Evolutionary conservation across 2,797 vertebrate genomes (phyloP), one percentile per base, ranked within the genome.

Genomic region (Chanos chanos): DNA sequence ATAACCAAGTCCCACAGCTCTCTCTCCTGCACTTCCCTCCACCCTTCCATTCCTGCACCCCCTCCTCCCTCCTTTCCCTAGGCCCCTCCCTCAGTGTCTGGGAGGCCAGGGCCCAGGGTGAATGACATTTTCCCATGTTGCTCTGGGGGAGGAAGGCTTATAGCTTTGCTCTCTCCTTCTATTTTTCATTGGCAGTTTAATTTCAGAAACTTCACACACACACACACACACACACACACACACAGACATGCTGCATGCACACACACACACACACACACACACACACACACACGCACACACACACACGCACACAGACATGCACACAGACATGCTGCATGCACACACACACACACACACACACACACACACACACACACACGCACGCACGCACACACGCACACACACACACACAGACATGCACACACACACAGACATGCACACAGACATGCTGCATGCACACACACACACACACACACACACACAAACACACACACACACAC

Each of bases 61-160:
- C 19, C 39, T 54, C n/a, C 22, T 39, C 54, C 39, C 25, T 51
- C 28, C 57, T 47, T 66, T 61, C 37, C 70, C 65, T 62, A 54
- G 22, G 5, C 47, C n/a, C n/a, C 25, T 36, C 63, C 56, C 75
- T 56, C 57, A 68, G 60, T 72, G 66, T 70, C 43, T 41, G 75
- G 73, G 73, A 43, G 75, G 57, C 71, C 78, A 53, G 72, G 65
- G 72, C 74, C 75, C n/a, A 49, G 48, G 47, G 33, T 54, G 58
- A 67, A 58, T 67, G 64, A 67, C 64, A 67, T 60, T 60, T 67
- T 67, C 57, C 58, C 41, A 15, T 6, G 49, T 61, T 52, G 56
- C 62, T 62, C 28, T 34, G 7, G 62, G 62, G 56, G 9, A 61
- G 13, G 9, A 37, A 71, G 44, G 48, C 22, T 41, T 51, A 22